A percentile compares a stretch with the other conserved stretches of the same genome.
phyloP scores from a whole-genome alignment of 2,888 invertebrate species.

The Athalia rosae region DNA sequence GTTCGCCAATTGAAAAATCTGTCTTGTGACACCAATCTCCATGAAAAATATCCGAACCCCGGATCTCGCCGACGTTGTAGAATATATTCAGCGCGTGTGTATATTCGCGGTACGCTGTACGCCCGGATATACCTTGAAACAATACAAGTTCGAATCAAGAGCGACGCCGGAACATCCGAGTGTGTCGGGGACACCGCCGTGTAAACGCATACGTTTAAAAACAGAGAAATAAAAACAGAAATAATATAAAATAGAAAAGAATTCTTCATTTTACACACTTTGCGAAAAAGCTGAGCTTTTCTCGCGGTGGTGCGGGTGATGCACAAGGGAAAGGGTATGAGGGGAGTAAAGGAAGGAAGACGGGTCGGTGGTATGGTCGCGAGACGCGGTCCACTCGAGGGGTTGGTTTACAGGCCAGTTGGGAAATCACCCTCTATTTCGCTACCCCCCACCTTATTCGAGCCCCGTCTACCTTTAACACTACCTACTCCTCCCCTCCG shows the following conservation, averaged over 20 bases:
- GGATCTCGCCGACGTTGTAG: neutral
- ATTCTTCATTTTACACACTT: too few relatives aligned
- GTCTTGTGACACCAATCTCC: constrained; percentile 46
- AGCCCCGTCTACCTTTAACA: constrained; percentile 49
- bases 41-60: constrained; percentile 44
- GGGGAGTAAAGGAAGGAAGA: constrained; percentile 15
- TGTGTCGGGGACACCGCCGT: neutral
- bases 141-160: neutral
- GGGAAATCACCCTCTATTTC: constrained; percentile 75
- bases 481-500: constrained; percentile 34
- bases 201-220: constrained; percentile 11
- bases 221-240: too few relatives aligned
- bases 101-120: neutral
- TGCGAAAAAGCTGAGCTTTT: too few relatives aligned
- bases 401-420: constrained; percentile 75
- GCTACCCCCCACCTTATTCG: constrained; percentile 59
- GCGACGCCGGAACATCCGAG: too few relatives aligned
- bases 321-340: neutral
- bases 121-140: neutral
- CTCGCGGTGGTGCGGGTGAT: neutral
- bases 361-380: constrained; percentile 45
- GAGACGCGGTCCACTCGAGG: constrained; percentile 48
- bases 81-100: constrained; percentile 27
- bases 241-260: too few relatives aligned
- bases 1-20: constrained; percentile 46